A percentile compares a stretch with the other conserved stretches of the same genome.
These are phyloP conservation scores for Bimastos eiseni DNA, from an alignment of 2,888 invertebrate species.

Conservation along the genomic window DNA sequence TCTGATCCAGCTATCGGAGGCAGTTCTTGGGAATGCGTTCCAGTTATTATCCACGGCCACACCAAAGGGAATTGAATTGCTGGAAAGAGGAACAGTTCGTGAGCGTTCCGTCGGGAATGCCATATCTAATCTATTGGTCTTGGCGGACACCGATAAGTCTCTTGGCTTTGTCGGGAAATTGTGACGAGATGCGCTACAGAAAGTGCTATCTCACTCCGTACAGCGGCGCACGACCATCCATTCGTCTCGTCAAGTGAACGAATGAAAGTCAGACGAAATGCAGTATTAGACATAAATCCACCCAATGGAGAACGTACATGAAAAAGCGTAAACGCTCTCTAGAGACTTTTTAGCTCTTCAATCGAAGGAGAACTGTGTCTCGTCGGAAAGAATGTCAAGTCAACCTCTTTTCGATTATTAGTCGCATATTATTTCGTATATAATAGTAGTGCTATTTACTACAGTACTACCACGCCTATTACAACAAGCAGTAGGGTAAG, in stretches of 20 bases:
- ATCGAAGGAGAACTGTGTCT: background rate
- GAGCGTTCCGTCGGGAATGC: background rate
- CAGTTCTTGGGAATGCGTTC: background rate
- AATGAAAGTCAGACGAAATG: background rate
- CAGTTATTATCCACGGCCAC: background rate
- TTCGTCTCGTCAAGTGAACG: background rate
- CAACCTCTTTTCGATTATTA: background rate
- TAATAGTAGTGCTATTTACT: too few relatives aligned
- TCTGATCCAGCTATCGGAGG: background rate
- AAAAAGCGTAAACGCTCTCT: background rate
- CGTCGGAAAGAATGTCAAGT: background rate
- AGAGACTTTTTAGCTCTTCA: background rate
- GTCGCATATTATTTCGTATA: too few relatives aligned
- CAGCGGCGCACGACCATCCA: background rate
- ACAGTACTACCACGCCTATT: background rate
- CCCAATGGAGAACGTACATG: background rate
- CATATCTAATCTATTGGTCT: background rate
- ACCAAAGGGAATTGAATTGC: background rate
- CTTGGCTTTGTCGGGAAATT: slow-evolving; percentile 2
- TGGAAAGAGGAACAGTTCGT: background rate
- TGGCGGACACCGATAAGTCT: background rate
- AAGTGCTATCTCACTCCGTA: slow-evolving; percentile 2
- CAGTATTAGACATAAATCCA: background rate
- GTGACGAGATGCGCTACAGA: background rate
- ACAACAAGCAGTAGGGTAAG: too few relatives aligned